Evolutionary conservation across 1,140 invertebrate genomes (phyloP).

Genomic region (Cydia fagiglandana): DNA sequence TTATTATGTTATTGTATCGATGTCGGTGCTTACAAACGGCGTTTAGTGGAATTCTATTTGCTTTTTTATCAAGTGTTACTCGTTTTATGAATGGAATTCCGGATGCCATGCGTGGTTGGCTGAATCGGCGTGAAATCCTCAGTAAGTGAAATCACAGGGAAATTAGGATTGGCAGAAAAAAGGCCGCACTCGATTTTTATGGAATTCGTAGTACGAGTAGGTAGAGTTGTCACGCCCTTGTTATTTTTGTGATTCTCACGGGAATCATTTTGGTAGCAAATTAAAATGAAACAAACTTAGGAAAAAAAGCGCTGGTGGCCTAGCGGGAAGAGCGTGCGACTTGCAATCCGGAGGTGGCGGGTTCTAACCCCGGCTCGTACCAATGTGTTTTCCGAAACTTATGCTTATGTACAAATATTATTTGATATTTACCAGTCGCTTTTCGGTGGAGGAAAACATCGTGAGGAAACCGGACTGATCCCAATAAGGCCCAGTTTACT

Average conservation of each 20-base stretch:
- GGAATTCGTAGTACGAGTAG: neutral
- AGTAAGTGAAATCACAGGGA: constrained; percentile 20
- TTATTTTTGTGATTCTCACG: neutral
- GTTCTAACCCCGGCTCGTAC: no score
- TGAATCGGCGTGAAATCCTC: constrained; percentile 2
- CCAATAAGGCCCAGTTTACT: no score
- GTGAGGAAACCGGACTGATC: no score
- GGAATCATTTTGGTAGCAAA: neutral
- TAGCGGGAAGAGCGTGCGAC: no score
- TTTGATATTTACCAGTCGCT: no score
- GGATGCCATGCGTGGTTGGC: constrained; percentile 20
- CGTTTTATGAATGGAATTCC: constrained; percentile 22
- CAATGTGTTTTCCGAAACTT: no score
- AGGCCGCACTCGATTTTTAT: constrained; percentile 13
- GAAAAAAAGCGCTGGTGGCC: neutral
- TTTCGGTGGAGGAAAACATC: no score
- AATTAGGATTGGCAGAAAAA: constrained; percentile 9
- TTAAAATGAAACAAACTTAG: no score
- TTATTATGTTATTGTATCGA: constrained; percentile 15
- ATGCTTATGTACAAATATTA: no score
- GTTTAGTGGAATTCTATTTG: constrained; percentile 20
- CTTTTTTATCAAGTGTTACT: constrained; percentile 3
- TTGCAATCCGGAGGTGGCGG: no score
- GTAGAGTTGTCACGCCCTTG: neutral
- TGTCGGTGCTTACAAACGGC: neutral